Base-by-base conservation (phyloP, 2,113 vertebrate species). In the Puntigrus tetrazona region DNA sequence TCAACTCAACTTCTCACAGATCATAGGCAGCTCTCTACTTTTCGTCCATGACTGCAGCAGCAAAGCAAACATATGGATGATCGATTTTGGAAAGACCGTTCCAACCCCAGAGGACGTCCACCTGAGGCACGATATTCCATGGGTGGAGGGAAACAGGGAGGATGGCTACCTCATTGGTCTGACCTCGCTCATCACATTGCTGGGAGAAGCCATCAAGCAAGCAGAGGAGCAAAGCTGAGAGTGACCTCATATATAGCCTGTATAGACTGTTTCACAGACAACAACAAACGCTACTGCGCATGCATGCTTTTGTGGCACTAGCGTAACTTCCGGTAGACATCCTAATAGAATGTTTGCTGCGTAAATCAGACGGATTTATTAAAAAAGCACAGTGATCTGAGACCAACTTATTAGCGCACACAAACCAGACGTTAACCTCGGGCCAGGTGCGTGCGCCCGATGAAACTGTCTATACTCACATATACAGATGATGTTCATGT, bases 51-150 rank as follows among this genome's bases (percentile, higher is more conserved):
- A 95, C 90, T 86, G 89, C 57, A 92, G 82, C 36, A 89, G 86
- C 81, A 93, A 90, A 82, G 93, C 93, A 89, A 95, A 86, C 4
- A 91, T 95, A 74, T 96, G 95, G 95, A 96, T 96, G 95, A 96
- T 96, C 79, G 95, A 96, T 89, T 96, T 96, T 61, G 95, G 94
- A 20, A 96, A 96, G 88, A 96, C 95, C 0, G 90, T 87, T 0
- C 92, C 92, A 0, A 63, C 89, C 11, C 91, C 93, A 0, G 86
- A 90, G 1, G 75, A 85, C 0, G 29, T 69, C 25, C 79, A 83
- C 34, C 86, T 96, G 20, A 85, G 38, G 2, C 95, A 96, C 63
- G 78, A 93, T 5, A 31, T 93, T 52, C 89, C 91, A 1, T 96
- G 95, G 95, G 63, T 81, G 1, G 91, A 92, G n/a, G 95, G 95